phyloP scores from a whole-genome alignment of 2,888 invertebrate species.

The Leucophora obtusa region DNA sequence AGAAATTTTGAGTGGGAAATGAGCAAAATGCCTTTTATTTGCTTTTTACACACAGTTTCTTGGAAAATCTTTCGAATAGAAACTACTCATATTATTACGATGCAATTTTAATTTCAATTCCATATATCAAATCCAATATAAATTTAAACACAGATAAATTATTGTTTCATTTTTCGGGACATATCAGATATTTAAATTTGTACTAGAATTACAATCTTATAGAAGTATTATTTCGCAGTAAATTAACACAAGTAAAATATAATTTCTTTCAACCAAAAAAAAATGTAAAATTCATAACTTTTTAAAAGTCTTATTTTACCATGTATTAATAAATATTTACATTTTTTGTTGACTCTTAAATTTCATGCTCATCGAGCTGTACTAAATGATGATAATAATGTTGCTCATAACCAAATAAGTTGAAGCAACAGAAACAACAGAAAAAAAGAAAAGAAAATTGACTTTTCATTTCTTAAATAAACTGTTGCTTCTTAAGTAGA shows the following conservation, averaged over 20 bases:
- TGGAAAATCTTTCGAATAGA: too few species aligned
- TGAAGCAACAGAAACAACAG: slow-evolving; percentile 3
- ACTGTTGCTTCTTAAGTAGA: slow-evolving; percentile 66
- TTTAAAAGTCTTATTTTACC: neutral
- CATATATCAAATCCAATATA: too few species aligned
- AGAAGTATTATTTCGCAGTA: too few species aligned
- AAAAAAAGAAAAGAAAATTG: slow-evolving; percentile 49
- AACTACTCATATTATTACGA: too few species aligned
- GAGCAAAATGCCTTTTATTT: too few species aligned
- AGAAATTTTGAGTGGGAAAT: neutral
- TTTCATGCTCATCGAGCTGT: slow-evolving; percentile 67
- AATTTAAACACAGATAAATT: too few species aligned
- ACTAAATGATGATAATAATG: slow-evolving; percentile 66
- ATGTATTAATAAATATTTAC: slow-evolving; percentile 4
- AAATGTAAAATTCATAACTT: neutral
- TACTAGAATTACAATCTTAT: too few species aligned
- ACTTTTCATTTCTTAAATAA: slow-evolving; percentile 65
- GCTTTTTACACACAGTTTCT: too few species aligned
- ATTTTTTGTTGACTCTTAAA: slow-evolving; percentile 58
- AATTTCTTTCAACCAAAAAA: neutral
- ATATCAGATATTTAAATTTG: too few species aligned
- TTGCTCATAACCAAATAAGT: slow-evolving; percentile 51
- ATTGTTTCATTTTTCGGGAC: too few species aligned
- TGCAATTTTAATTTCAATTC: too few species aligned
- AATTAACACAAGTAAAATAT: too few species aligned